Conservation (phyloP, 30 jellyfish, hydroid and myxozoan genomes). For the Aurelia aurita region DNA sequence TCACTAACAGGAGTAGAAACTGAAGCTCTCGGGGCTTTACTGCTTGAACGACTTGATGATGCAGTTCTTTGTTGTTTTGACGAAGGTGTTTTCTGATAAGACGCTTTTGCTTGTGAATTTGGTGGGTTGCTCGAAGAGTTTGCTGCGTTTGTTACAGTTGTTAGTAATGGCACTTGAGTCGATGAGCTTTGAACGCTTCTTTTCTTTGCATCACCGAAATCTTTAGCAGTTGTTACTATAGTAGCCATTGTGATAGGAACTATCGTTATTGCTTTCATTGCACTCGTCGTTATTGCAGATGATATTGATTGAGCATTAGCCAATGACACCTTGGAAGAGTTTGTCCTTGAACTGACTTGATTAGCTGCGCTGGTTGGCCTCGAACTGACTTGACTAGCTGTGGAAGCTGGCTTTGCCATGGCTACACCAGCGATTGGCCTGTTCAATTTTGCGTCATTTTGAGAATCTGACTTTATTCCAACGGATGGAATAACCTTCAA, state of each 20-base stretch:
- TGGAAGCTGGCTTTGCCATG: neutral
- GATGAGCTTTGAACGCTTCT: neutral
- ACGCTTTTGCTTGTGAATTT: neutral
- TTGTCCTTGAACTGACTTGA: neutral
- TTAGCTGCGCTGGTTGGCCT: neutral
- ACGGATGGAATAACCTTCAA: conserved; percentile 54
- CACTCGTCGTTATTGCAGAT: neutral
- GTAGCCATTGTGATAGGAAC: neutral
- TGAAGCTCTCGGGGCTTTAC: neutral
- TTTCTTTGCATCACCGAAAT: neutral
- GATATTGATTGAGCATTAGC: neutral
- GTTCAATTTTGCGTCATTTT: neutral
- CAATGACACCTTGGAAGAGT: neutral
- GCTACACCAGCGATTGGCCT: neutral
- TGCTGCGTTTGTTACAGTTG: neutral
- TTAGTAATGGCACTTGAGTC: neutral
- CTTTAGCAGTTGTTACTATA: neutral
- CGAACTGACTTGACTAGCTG: neutral
- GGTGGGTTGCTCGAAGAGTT: neutral
- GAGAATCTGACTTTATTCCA: conserved; percentile 23
- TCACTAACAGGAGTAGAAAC: conserved; percentile 18
- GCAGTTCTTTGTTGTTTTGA: conserved; percentile 1
- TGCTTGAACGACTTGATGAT: neutral
- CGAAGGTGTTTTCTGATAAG: neutral
- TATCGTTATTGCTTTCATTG: neutral